Evolutionary conservation across 1,140 invertebrate genomes (phyloP).

Genomic region (Panulirus ornatus): DNA sequence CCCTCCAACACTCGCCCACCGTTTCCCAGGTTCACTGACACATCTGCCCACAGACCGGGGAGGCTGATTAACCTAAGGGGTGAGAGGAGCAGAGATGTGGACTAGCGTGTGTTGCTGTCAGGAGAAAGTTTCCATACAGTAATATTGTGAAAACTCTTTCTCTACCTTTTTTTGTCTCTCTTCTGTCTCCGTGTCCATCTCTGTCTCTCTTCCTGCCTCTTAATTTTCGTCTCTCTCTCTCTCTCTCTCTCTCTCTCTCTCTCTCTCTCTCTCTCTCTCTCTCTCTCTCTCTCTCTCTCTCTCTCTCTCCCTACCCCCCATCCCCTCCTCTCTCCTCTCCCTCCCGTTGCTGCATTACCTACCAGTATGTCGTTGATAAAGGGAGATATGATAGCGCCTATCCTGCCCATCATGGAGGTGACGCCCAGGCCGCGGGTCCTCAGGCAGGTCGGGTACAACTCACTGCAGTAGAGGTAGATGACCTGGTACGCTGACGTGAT

Average conservation of each 20-base stretch:
- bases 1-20: too few species aligned
- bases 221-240: not conserved
- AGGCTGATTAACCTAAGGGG: too few species aligned
- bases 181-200: not conserved
- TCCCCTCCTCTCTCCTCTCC: too few species aligned
- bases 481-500: slow-evolving; percentile 90
- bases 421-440: slow-evolving; percentile 89
- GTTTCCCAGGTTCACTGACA: too few species aligned
- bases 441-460: slow-evolving; percentile 91
- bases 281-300: not conserved
- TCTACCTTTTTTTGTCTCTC: too few species aligned
- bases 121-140: too few species aligned
- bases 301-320: slow-evolving; percentile 27
- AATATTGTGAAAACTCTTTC: too few species aligned
- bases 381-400: slow-evolving; percentile 88
- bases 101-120: too few species aligned
- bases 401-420: slow-evolving; percentile 86
- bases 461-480: slow-evolving; percentile 89
- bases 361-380: slow-evolving; percentile 83
- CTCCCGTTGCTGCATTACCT: slow-evolving; percentile 76
- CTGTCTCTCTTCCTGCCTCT: not conserved
- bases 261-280: not conserved
- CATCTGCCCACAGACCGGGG: too few species aligned
- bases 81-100: too few species aligned
- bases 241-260: not conserved